Conservation (phyloP, 2,797 vertebrate species). For the Typhlichthys eigenmanni region DNA sequence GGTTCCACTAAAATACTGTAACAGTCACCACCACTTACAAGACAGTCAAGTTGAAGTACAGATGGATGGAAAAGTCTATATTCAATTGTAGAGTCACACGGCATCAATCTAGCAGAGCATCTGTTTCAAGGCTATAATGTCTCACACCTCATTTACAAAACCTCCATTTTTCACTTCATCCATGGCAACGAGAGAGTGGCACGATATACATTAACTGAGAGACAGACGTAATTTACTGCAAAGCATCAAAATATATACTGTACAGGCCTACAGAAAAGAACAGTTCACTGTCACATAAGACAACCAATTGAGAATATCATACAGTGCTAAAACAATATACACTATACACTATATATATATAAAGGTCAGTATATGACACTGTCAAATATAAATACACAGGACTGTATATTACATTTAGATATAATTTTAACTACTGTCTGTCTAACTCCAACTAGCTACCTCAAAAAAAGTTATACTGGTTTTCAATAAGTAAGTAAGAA, state of each 20-base stretch:
- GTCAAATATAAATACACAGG: too few species aligned
- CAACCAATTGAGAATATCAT: too few species aligned
- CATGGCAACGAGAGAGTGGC: slow-evolving; percentile 41
- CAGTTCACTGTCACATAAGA: background rate
- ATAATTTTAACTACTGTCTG: too few species aligned
- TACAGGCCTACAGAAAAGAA: background rate
- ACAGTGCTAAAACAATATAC: too few species aligned
- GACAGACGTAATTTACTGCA: slow-evolving; percentile 11
- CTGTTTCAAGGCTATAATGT: slow-evolving; percentile 49
- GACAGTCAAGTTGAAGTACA: slow-evolving; percentile 34
- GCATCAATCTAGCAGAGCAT: slow-evolving; percentile 61
- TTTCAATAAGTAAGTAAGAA: too few species aligned
- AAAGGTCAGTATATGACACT: too few species aligned
- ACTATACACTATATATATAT: too few species aligned
- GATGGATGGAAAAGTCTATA: slow-evolving; percentile 13
- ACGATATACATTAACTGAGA: slow-evolving; percentile 33
- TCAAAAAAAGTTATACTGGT: too few species aligned
- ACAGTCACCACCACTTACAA: background rate
- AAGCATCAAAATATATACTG: slow-evolving; percentile 16
- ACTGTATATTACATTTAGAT: too few species aligned
- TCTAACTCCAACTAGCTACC: too few species aligned
- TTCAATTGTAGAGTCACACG: slow-evolving; percentile 54
- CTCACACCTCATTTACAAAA: slow-evolving; percentile 69
- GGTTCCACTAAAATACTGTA: background rate
- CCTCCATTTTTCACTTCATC: slow-evolving; percentile 51